phyloP scores from a whole-genome alignment of 2,113 vertebrate genomes.

The Cygnus buccinator region DNA sequence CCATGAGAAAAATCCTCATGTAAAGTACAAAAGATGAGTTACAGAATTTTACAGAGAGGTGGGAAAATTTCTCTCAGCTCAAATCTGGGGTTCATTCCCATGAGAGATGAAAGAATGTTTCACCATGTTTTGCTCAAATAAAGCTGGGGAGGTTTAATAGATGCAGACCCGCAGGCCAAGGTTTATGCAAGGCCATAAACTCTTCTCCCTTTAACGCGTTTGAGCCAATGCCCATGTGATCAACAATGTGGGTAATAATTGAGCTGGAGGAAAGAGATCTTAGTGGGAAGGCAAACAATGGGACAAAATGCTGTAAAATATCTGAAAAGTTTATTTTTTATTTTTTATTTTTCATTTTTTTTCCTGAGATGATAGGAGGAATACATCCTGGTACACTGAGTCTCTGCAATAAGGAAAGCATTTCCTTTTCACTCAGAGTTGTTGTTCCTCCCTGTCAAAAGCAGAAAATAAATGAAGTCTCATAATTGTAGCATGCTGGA shows the following conservation, averaged over 20 bases:
- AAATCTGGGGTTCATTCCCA: constrained; percentile 18
- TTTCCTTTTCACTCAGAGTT: not conserved
- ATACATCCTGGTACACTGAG: not conserved
- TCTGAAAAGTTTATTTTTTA: not conserved
- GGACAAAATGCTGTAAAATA: not conserved
- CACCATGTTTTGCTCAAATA: not conserved
- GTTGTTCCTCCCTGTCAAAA: not conserved
- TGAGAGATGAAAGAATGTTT: not conserved
- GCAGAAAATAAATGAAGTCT: not conserved
- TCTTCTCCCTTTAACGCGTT: not conserved
- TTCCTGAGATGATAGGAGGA: not conserved
- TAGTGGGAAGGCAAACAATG: not conserved
- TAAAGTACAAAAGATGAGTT: constrained; percentile 51
- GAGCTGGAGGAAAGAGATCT: not conserved
- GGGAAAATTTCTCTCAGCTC: not conserved
- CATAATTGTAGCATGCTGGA: not conserved
- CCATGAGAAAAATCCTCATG: constrained; percentile 33
- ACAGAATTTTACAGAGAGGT: not conserved
- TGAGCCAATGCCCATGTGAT: not conserved
- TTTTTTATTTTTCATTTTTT: not conserved
- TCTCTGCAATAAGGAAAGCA: not conserved
- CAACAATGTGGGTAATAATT: not conserved
- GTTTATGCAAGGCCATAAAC: not conserved
- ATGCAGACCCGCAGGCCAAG: not conserved
- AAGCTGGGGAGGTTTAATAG: not conserved